These are phyloP conservation scores for Rhabdomys dilectus DNA, from an alignment of 2,113 vertebrate species.

Conservation along the genomic window DNA sequence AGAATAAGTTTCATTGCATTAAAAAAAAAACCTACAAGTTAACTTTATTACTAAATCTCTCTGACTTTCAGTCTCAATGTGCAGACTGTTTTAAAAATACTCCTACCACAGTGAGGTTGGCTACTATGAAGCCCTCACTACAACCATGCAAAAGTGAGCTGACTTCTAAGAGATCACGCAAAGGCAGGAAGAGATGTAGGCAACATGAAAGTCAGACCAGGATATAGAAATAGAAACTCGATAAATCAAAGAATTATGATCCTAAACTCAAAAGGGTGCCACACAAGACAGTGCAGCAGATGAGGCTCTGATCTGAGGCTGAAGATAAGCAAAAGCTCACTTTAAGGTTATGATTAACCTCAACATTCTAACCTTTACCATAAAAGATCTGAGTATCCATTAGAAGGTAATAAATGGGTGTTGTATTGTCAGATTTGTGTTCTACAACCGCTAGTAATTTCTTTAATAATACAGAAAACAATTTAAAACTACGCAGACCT, in stretches of 20 bases:
- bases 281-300: background rate
- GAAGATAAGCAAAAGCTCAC: slow-evolving; percentile 5
- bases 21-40: background rate
- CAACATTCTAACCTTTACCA: slow-evolving; percentile 37
- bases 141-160: background rate
- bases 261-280: background rate
- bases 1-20: background rate
- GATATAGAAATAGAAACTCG: background rate
- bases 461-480: background rate
- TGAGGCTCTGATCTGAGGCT: background rate
- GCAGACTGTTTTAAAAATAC: background rate
- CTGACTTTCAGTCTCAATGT: background rate
- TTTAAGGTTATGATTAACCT: background rate
- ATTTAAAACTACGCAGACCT: slow-evolving; percentile 25
- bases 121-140: background rate
- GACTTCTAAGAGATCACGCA: slow-evolving; percentile 16
- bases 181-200: background rate
- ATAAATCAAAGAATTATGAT: background rate
- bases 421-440: background rate
- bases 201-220: slow-evolving; percentile 12
- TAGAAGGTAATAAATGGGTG: slow-evolving; percentile 3
- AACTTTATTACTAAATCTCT: background rate
- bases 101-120: background rate
- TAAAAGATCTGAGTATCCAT: slow-evolving; percentile 14
- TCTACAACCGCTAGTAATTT: background rate